A percentile compares a stretch with the other conserved stretches of the same genome.
Evolutionary conservation across 2,797 vertebrate genomes (phyloP).

Genomic region (Semaprochilodus insignis): DNA sequence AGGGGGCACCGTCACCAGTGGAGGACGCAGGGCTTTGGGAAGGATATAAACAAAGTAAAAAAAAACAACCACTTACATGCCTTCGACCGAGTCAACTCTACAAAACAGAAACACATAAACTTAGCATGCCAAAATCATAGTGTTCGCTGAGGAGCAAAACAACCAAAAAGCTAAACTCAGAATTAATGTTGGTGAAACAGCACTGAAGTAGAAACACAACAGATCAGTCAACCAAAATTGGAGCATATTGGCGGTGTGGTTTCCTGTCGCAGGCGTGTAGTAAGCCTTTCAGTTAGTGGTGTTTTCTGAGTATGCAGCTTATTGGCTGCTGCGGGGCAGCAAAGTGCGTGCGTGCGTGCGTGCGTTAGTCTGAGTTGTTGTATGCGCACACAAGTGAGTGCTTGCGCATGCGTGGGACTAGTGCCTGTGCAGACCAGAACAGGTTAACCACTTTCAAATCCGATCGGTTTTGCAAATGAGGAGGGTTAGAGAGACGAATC

Average conservation of each 20-base stretch:
- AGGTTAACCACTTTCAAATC: conserved; percentile 36
- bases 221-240: conserved; percentile 1
- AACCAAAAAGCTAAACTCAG: conserved; percentile 39
- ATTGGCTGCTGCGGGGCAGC: conserved; percentile 15
- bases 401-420: conserved; percentile 34
- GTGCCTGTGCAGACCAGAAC: conserved; percentile 50
- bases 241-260: conserved; percentile 1
- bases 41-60: conserved; percentile 53
- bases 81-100: conserved; percentile 94
- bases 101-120: conserved; percentile 86
- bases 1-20: conserved; percentile 41
- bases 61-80: conserved; percentile 93
- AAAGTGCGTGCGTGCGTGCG: conserved; percentile 8
- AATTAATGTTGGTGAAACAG: neutral
- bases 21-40: conserved; percentile 30
- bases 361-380: conserved; percentile 18
- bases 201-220: neutral
- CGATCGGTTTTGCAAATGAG: conserved; percentile 14
- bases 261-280: conserved; percentile 30
- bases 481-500: conserved; percentile 24
- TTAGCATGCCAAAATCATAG: conserved; percentile 87
- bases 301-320: neutral
- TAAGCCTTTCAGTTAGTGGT: conserved; percentile 36
- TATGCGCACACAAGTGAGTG: conserved; percentile 32
- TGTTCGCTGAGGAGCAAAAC: conserved; percentile 76